phyloP scores from a whole-genome alignment of 1,140 invertebrate genomes.

The Megathymus violae region DNA sequence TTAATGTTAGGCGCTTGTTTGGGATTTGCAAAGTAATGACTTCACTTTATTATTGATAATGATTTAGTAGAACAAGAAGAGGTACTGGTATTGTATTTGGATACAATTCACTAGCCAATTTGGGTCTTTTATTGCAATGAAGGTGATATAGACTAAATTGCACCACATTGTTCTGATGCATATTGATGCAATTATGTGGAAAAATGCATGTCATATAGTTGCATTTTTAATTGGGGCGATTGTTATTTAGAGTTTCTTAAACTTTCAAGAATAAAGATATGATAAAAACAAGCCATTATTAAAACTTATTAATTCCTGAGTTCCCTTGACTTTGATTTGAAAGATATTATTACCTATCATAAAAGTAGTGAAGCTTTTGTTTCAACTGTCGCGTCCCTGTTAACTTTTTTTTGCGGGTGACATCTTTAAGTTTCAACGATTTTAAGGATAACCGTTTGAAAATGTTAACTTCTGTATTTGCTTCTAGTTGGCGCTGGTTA shows the following conservation, averaged over 20 bases:
- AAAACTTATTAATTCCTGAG: constrained; percentile 30
- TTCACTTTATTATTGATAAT: constrained; percentile 16
- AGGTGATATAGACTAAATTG: too few relatives aligned
- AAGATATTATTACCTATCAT: constrained; percentile 57
- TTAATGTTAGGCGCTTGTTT: constrained; percentile 15
- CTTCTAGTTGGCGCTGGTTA: constrained; percentile 34
- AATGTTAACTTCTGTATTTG: constrained; percentile 45
- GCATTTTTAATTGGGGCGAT: neutral
- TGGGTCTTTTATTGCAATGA: too few relatives aligned
- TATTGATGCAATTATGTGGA: too few relatives aligned
- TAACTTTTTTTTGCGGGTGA: constrained; percentile 53
- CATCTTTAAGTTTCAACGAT: constrained; percentile 45
- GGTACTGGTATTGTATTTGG: neutral
- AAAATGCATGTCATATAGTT: too few relatives aligned
- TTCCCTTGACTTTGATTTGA: constrained; percentile 23
- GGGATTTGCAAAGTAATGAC: constrained; percentile 26
- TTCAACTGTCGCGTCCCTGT: constrained; percentile 51
- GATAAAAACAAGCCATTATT: constrained; percentile 19
- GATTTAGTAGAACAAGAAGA: neutral
- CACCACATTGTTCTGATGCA: too few relatives aligned
- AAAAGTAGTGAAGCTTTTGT: constrained; percentile 64
- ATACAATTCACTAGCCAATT: too few relatives aligned
- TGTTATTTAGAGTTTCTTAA: constrained; percentile 25
- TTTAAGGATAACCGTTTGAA: constrained; percentile 47
- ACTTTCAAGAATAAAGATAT: constrained; percentile 25